These are phyloP conservation scores for Tupiocoris notatus DNA, from an alignment of 2,888 invertebrate genomes.

Conservation along the genomic window DNA sequence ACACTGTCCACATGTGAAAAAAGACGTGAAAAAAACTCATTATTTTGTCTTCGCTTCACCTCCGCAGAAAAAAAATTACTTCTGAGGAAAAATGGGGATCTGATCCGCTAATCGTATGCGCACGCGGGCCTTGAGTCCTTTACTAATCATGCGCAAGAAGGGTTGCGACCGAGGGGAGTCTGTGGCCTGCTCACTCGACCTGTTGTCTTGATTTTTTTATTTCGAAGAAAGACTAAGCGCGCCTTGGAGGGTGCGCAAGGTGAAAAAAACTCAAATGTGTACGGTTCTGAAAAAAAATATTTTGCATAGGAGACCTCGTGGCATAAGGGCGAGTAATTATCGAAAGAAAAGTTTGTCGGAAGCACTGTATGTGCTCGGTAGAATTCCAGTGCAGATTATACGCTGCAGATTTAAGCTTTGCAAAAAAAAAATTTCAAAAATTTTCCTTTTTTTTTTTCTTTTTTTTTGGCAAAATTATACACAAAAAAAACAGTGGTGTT, in stretches of 20 bases:
- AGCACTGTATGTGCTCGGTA: no score
- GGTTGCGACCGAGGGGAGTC: not conserved
- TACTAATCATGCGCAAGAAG: not conserved
- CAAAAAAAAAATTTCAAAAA: no score
- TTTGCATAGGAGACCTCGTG: not conserved
- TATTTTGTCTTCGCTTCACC: constrained; percentile 7
- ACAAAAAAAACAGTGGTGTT: no score
- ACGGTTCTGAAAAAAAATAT: not conserved
- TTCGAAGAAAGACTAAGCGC: no score
- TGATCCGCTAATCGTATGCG: not conserved
- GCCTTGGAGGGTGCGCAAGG: no score
- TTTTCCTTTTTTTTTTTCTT: not conserved
- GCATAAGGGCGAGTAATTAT: not conserved
- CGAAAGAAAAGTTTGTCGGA: not conserved
- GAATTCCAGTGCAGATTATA: no score
- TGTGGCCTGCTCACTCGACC: not conserved
- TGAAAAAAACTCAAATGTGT: no score
- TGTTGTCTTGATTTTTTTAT: not conserved
- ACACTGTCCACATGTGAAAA: not conserved
- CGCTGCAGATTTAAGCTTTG: no score
- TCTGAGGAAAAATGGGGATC: not conserved
- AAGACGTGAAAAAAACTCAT: constrained; percentile 4
- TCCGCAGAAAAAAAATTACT: not conserved
- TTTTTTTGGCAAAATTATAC: no score
- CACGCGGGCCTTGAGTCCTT: no score